Evolutionary conservation across 2,888 invertebrate species (phyloP), one percentile per base, ranked within the genome.

Genomic region (Stratiomys singularior): DNA sequence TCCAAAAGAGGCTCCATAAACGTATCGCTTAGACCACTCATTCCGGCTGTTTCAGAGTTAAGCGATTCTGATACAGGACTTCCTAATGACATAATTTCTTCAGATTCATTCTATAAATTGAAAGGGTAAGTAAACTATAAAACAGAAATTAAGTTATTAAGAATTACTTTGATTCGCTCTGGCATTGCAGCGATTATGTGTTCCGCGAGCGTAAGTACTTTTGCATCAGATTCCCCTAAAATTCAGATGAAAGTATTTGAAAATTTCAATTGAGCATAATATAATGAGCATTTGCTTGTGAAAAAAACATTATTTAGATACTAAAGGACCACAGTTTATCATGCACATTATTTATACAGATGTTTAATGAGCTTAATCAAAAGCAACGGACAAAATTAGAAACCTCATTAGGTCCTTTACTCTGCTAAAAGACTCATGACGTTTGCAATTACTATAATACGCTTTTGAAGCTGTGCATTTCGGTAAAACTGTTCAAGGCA

Each of bases 121-220:
- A 15, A 4, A 93, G 93, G 15, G 44, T 44, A 9, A 44, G 13
- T n/a, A 44, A 44, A 86, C 94, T 94, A 85, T 25, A 11, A 1
- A 67, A 58, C 60, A 9, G 37, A 58, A 52, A 23, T 7, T n/a
- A 56, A 1, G 21, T 13, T 27, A 52, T 13, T n/a, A 52, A 52
- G 4, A 18, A n/a, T 84, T 86, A 94, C 94, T 92, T 99, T 99
- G 86, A 98, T 99, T 84, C 97, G 91, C 82, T 98, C 97, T 79
- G 99, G 98, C 91, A 99, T 96, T 13, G 98, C 98, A 76, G 98
- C 98, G 84, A 99, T 99, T 83, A 99, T 98, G 89, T 98, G 97
- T 87, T 98, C 97, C 76, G 98, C 98, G 85, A 99, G 89, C 77
- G 96, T 97, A 84, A 96, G 90, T 81, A 97, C 96, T 84, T 95